These are phyloP conservation scores for Falco peregrinus DNA, from an alignment of 2,797 vertebrate genomes.

Conservation along the genomic window DNA sequence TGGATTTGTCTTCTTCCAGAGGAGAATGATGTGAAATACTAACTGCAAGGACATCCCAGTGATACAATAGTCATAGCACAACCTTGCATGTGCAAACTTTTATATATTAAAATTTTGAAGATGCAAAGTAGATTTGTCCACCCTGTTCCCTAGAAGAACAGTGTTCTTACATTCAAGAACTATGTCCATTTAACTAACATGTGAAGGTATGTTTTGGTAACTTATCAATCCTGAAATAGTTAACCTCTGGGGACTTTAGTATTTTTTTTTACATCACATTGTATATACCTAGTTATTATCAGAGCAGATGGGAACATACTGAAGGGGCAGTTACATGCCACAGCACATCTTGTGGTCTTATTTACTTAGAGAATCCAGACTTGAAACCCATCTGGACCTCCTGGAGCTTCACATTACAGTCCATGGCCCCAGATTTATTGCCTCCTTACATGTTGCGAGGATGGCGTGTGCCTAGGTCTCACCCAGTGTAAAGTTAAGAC, in stretches of 20 bases:
- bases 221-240: neutral
- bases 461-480: neutral
- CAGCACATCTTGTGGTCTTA: neutral
- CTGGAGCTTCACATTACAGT: neutral
- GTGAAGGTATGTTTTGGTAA: neutral
- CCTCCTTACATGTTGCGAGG: neutral
- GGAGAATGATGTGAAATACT: neutral
- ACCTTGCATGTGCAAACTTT: neutral
- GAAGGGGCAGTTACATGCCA: neutral
- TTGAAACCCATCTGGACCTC: constrained; percentile 14
- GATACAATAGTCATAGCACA: neutral
- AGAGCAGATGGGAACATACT: constrained; percentile 7
- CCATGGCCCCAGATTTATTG: neutral
- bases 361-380: neutral
- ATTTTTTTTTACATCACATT: neutral
- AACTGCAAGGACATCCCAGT: neutral
- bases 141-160: neutral
- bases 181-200: neutral
- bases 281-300: neutral
- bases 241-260: neutral
- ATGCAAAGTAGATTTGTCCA: neutral
- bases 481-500: neutral
- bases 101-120: neutral
- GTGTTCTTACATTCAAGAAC: neutral
- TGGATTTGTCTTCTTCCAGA: neutral